These are phyloP conservation scores for Yponomeuta evonymella DNA, from an alignment of 2,888 invertebrate species.

Conservation along the genomic window DNA sequence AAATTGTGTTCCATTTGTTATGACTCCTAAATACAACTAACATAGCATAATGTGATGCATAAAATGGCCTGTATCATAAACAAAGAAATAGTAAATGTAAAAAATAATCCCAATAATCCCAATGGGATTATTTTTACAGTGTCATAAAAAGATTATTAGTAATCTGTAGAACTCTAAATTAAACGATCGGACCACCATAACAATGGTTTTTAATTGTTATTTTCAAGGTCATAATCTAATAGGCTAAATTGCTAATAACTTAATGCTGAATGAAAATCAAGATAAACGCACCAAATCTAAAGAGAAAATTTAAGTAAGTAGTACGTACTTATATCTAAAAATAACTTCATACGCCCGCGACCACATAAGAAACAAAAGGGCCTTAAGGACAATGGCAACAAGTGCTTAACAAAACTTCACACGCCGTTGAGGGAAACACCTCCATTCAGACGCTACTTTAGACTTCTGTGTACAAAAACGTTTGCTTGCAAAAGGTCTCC, in stretches of 20 bases:
- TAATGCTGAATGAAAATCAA: background rate
- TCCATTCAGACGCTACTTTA: conserved; percentile 38
- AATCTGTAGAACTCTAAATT: no score
- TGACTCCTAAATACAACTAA: no score
- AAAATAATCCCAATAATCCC: no score
- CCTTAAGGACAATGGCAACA: conserved; percentile 34
- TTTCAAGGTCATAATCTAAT: no score
- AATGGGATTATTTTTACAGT: no score
- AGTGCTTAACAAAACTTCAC: conserved; percentile 39
- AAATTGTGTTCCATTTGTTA: no score
- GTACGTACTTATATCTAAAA: conserved; percentile 22
- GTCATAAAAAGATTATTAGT: no score
- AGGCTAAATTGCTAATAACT: background rate
- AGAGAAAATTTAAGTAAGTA: background rate
- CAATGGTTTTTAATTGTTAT: no score
- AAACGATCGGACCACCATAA: no score
- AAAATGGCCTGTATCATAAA: background rate
- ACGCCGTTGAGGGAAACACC: conserved; percentile 28
- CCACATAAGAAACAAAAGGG: conserved; percentile 29
- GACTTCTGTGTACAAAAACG: conserved; percentile 37
- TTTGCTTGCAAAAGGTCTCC: conserved; percentile 45
- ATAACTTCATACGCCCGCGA: conserved; percentile 16
- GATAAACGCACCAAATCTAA: background rate
- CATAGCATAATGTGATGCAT: background rate
- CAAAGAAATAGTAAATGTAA: background rate